Conservation (phyloP, 92 coral and sea anemone species). For the Palythoa grandiflora region DNA sequence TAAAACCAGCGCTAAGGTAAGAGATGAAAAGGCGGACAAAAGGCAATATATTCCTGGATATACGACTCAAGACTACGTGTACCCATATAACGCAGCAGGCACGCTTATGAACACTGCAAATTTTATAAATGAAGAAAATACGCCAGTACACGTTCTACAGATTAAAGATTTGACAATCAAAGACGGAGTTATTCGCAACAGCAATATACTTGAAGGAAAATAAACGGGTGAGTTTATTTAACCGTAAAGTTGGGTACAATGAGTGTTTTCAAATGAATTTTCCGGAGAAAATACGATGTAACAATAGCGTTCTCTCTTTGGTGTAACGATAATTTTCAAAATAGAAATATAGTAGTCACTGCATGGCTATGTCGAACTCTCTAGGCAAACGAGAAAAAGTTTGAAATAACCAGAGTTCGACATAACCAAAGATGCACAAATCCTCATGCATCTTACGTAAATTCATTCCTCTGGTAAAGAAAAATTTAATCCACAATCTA, state of each 20-base stretch:
- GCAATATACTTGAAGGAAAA: conserved; percentile 62
- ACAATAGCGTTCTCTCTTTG: too few species aligned
- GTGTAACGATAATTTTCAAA: too few species aligned
- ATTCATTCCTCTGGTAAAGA: too few species aligned
- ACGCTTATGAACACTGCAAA: conserved; percentile 46
- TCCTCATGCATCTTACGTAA: too few species aligned
- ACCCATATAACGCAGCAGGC: conserved; percentile 16
- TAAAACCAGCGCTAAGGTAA: conserved; percentile 4
- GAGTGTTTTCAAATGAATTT: neutral
- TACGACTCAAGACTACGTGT: conserved; percentile 22
- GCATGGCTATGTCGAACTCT: too few species aligned
- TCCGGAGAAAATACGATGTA: neutral
- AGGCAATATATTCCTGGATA: conserved; percentile 61
- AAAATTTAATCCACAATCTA: too few species aligned
- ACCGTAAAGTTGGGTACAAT: neutral
- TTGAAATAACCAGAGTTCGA: too few species aligned
- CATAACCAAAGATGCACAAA: too few species aligned
- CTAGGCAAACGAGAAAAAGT: too few species aligned
- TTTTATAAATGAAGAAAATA: conserved; percentile 57
- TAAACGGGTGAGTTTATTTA: conserved; percentile 25
- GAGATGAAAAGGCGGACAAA: conserved; percentile 54
- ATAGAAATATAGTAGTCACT: too few species aligned
- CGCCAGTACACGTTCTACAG: conserved; percentile 75
- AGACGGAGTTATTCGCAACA: conserved; percentile 71
- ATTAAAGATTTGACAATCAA: conserved; percentile 75